phyloP scores from a whole-genome alignment of 2,888 invertebrate genomes.

The Asteroscopus sphinx region DNA sequence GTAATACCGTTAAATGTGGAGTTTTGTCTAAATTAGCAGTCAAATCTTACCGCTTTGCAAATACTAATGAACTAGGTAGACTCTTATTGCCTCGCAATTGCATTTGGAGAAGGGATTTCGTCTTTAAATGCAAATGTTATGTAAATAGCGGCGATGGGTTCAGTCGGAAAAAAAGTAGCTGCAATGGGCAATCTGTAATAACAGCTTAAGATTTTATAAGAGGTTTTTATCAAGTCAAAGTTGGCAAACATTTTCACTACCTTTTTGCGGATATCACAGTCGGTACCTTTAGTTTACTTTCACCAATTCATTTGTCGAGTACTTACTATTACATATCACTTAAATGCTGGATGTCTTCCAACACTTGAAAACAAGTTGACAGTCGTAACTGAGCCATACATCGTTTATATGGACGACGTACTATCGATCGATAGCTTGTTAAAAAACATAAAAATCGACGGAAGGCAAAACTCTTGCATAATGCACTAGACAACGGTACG shows the following conservation, averaged over 20 bases:
- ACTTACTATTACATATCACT: constrained; percentile 13
- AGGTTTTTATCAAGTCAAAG: constrained; percentile 3
- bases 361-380: constrained; percentile 18
- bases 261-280: background rate
- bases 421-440: constrained; percentile 37
- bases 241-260: background rate
- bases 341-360: constrained; percentile 37
- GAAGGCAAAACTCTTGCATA: constrained; percentile 34
- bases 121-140: constrained; percentile 58
- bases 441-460: constrained; percentile 43
- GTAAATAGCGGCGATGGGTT: constrained; percentile 37
- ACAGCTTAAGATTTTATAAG: background rate
- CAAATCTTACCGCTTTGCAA: constrained; percentile 47
- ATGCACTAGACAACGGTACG: constrained; percentile 36
- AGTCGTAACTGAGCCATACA: constrained; percentile 17
- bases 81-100: constrained; percentile 51
- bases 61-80: constrained; percentile 55
- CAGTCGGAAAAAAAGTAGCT: constrained; percentile 29
- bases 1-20: constrained; percentile 49
- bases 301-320: constrained; percentile 16
- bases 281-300: background rate
- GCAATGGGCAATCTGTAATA: constrained; percentile 25
- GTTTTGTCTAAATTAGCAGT: constrained; percentile 57
- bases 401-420: constrained; percentile 22
- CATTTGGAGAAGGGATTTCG: constrained; percentile 48